Base-by-base conservation (phyloP, 30 jellyfish, hydroid and myxozoan genomes). In the Sanderia malayensis region DNA sequence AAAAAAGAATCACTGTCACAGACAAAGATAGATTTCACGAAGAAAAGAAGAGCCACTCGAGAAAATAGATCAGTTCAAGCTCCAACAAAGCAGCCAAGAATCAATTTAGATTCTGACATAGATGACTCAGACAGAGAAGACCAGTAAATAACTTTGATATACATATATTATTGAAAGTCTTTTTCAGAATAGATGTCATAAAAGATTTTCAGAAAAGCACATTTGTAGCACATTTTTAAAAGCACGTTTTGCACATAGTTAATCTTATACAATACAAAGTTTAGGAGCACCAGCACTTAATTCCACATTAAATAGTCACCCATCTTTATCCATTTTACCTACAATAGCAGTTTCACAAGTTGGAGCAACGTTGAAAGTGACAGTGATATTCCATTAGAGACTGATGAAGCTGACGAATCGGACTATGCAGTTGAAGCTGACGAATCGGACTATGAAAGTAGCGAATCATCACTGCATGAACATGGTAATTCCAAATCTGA, bases 91-190 rank as follows among this genome's bases (percentile, higher is more conserved):
- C 52, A 37, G 52, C 52, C 6, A 37, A 37, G 52, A 37, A 37
- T 37, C 52, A 49, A 49, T 49, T 18, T 49, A 49, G 64, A 49
- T 49, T 49, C 64, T 49, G 11, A 49, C 24, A 49, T 49, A 49
- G 64, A 49, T 49, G 64, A 49, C 64, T 49, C 64, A 49, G 64
- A 49, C 64, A 49, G 64, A 49, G 64, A 49, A 9, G 64, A 49
- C 64, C 64, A 4, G 64, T 49, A 49, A 49, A 49, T 49, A 49
- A 49, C 64, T 49, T 49, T 49, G 11, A 8, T 41, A 41, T 41
- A 41, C 55, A 41, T 49, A 49, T 49, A 49, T 49, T 49, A 49
- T 49, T 49, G 25, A 49, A 18, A 8, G 64, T 49, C 25, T 49
- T 49, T 49, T 49, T 49, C 11, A 8, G 24, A 18, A 49, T 18